Percentiles rank a stretch among this genome's conserved stretches.
Evolutionary conservation across 2,888 invertebrate genomes (phyloP).

Genomic region (Pantelozetes paolii): DNA sequence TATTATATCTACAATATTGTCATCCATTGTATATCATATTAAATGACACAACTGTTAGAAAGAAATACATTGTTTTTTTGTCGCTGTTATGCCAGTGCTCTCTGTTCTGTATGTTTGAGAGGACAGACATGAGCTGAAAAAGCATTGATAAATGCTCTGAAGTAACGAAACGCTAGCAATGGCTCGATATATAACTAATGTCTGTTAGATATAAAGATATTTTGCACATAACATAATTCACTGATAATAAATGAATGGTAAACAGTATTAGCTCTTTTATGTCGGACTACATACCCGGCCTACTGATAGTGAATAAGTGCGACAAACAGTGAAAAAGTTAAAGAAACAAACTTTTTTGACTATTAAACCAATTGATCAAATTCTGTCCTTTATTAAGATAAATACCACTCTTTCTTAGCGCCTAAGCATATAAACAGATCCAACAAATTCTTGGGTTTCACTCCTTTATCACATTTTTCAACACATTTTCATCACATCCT

Average conservation of each 20-base stretch:
- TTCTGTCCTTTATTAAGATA: not conserved
- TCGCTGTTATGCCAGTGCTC: not conserved
- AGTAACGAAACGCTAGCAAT: conserved; percentile 5
- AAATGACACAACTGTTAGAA: not conserved
- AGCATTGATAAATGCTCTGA: not conserved
- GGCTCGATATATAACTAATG: conserved; percentile 22
- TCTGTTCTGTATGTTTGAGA: not conserved
- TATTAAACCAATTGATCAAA: conserved; percentile 3
- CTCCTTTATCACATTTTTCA: not conserved
- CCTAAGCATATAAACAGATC: not conserved
- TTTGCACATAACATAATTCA: conserved; percentile 12
- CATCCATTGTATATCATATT: not conserved
- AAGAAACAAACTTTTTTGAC: not conserved
- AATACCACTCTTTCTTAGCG: not conserved
- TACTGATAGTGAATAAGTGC: too few species aligned
- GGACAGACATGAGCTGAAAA: not conserved
- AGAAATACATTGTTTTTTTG: conserved; percentile 14
- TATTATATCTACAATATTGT: not conserved
- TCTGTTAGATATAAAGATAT: not conserved
- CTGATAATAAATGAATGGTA: conserved; percentile 25
- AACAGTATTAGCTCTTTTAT: not conserved
- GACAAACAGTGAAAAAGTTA: not conserved
- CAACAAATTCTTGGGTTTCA: not conserved
- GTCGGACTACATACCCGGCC: not conserved
- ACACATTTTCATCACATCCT: not conserved